Conservation (phyloP, 2,888 invertebrate species). For the Arrhopalites spinosus region DNA sequence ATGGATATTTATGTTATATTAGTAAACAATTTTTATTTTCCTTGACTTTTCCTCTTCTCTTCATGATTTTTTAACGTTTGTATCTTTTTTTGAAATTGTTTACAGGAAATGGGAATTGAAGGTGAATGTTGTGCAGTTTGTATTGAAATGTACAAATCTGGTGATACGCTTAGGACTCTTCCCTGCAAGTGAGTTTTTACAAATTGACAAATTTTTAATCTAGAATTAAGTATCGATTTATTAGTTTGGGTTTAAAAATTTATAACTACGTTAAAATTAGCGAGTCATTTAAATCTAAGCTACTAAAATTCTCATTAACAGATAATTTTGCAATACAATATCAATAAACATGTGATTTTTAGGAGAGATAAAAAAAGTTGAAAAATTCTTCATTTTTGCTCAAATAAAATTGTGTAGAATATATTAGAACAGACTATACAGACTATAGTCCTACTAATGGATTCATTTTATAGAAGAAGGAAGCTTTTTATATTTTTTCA, state of each 20-base stretch:
- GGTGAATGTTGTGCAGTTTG: constrained; percentile 94
- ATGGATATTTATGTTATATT: too few relatives aligned
- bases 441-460: background rate
- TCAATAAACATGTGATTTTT: too few relatives aligned
- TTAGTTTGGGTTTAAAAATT: too few relatives aligned
- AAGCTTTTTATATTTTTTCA: too few relatives aligned
- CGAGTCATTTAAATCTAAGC: too few relatives aligned
- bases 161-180: constrained; percentile 83
- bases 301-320: too few relatives aligned
- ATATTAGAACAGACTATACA: background rate
- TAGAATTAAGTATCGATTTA: background rate
- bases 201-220: background rate
- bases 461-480: background rate
- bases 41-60: background rate
- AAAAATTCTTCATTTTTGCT: too few relatives aligned
- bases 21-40: background rate
- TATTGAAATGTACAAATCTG: constrained; percentile 87
- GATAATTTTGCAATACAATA: too few relatives aligned
- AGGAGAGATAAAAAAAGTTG: too few relatives aligned
- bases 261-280: too few relatives aligned
- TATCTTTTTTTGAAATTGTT: background rate
- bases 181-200: constrained; percentile 91
- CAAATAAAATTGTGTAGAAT: too few relatives aligned
- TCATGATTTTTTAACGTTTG: background rate
- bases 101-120: constrained; percentile 76